phyloP scores from a whole-genome alignment of 1,140 invertebrate species.

The Polyergus mexicanus region DNA sequence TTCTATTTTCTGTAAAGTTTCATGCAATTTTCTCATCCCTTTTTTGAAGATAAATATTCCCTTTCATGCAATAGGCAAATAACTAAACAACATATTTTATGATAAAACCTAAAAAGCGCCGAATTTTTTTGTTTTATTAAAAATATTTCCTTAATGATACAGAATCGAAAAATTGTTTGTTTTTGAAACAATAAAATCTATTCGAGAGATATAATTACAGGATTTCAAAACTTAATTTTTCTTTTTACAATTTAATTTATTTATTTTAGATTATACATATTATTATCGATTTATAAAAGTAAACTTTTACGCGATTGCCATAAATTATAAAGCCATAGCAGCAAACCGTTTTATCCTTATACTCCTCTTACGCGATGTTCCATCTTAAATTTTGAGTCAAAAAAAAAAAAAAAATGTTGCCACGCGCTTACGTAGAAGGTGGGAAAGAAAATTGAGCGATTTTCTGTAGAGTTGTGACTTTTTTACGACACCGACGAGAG shows the following conservation, averaged over 20 bases:
- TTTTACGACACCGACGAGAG: constrained; percentile 43
- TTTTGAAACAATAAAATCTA: neutral
- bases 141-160: neutral
- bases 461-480: constrained; percentile 49
- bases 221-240: neutral
- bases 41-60: constrained; percentile 24
- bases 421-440: neutral
- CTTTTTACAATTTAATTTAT: neutral
- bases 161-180: neutral
- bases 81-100: neutral
- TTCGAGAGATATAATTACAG: neutral
- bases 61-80: neutral
- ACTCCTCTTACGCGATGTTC: constrained; percentile 8
- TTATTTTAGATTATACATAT: neutral
- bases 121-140: neutral
- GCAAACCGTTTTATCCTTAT: neutral
- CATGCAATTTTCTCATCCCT: constrained; percentile 6
- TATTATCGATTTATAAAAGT: neutral
- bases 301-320: neutral
- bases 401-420: constrained; percentile 5
- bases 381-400: neutral
- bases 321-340: neutral
- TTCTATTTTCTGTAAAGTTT: constrained; percentile 7
- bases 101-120: neutral
- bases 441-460: constrained; percentile 35